Percentiles rank a stretch among this genome's conserved stretches.
Conservation (phyloP, 2,113 vertebrate species). For the Malurus elegans region DNA sequence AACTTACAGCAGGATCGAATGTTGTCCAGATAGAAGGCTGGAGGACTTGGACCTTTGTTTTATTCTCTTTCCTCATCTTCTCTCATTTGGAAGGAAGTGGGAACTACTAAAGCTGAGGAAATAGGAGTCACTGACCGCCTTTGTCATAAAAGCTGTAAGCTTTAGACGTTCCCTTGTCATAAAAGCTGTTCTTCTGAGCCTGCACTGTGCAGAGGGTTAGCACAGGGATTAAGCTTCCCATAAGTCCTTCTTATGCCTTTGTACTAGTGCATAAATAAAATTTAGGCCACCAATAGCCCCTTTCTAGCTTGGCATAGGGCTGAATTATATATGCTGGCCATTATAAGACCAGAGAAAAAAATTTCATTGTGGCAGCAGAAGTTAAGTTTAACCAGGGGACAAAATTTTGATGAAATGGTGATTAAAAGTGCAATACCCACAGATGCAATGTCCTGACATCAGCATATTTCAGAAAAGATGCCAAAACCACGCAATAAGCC, state of each 20-base stretch:
- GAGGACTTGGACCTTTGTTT: neutral
- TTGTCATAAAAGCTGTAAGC: neutral
- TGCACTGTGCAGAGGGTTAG: neutral
- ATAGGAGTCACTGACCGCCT: neutral
- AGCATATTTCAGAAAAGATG: neutral
- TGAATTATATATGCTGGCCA: neutral
- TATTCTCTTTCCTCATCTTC: neutral
- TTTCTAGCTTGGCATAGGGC: neutral
- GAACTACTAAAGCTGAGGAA: neutral
- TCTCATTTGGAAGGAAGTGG: neutral
- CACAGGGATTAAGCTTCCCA: neutral
- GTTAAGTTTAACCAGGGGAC: neutral
- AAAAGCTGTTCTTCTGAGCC: neutral
- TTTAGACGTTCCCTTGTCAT: neutral
- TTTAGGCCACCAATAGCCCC: neutral
- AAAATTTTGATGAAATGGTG: neutral
- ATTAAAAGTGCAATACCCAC: neutral
- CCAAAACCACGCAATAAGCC: neutral
- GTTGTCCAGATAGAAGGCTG: neutral
- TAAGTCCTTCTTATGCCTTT: neutral
- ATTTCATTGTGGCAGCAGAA: neutral
- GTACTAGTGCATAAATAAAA: neutral
- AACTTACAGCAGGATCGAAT: neutral
- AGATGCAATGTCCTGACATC: neutral
- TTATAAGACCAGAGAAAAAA: neutral